Percentiles rank a stretch among this genome's conserved stretches.
Conservation (phyloP, 2,888 invertebrate species). For the Colletes collaris region DNA sequence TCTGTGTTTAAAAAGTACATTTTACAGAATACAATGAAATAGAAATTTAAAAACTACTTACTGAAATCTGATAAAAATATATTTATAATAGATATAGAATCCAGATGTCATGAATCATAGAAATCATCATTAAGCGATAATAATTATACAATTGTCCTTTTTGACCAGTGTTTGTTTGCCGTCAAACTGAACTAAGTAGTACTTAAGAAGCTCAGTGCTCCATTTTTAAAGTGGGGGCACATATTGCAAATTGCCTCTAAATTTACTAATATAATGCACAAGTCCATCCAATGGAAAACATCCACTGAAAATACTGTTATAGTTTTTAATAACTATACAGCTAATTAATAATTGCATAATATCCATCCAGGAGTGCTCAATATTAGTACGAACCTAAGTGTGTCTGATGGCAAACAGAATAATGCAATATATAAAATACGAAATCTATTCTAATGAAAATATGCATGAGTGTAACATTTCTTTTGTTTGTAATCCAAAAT, state of each 20-base stretch:
- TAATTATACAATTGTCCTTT: slow-evolving; percentile 47
- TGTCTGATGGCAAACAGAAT: slow-evolving; percentile 52
- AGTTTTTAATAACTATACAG: slow-evolving; percentile 41
- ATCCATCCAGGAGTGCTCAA: slow-evolving; percentile 65
- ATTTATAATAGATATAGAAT: slow-evolving; percentile 38
- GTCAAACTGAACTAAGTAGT: slow-evolving; percentile 50
- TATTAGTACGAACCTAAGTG: slow-evolving; percentile 49
- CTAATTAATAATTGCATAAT: slow-evolving; percentile 50
- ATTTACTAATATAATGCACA: slow-evolving; percentile 53
- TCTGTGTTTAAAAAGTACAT: slow-evolving; percentile 39
- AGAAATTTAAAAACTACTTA: slow-evolving; percentile 21
- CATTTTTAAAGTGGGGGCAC: slow-evolving; percentile 35
- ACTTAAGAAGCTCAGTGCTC: slow-evolving; percentile 42
- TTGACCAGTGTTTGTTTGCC: slow-evolving; percentile 57
- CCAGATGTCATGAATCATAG: slow-evolving; percentile 47
- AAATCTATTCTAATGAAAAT: slow-evolving; percentile 30
- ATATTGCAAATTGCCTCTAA: slow-evolving; percentile 41
- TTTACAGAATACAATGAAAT: slow-evolving; percentile 28
- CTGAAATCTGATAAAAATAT: slow-evolving; percentile 34
- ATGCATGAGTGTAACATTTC: slow-evolving; percentile 20
- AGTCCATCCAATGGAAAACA: slow-evolving; percentile 60
- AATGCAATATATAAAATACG: slow-evolving; percentile 37
- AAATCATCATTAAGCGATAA: slow-evolving; percentile 41
- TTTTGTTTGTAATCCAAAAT: slow-evolving; percentile 20
- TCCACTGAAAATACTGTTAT: slow-evolving; percentile 44